A percentile compares a stretch with the other conserved stretches of the same genome.
These are phyloP conservation scores for Macropis europaea DNA, from an alignment of 2,888 invertebrate genomes.

Conservation along the genomic window DNA sequence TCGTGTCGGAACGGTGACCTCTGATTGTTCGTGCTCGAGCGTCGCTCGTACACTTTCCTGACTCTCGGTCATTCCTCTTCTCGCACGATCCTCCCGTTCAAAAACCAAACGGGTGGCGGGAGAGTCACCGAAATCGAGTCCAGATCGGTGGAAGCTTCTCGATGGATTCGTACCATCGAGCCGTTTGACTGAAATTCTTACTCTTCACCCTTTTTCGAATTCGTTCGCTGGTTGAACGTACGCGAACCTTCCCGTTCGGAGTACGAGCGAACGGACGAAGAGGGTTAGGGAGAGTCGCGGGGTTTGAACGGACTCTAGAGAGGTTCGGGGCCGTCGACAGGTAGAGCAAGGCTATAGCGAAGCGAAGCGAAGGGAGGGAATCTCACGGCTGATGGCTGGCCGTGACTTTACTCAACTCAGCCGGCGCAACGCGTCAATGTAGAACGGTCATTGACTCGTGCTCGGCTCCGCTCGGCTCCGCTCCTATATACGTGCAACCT, in stretches of 20 bases:
- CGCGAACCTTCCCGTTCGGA: no score
- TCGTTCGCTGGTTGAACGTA: background rate
- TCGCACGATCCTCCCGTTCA: no score
- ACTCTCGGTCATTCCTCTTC: constrained; percentile 51
- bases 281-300: no score
- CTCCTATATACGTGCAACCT: constrained; percentile 62
- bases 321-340: constrained; percentile 56
- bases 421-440: constrained; percentile 79
- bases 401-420: constrained; percentile 79
- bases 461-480: constrained; percentile 53
- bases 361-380: constrained; percentile 73
- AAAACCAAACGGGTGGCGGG: no score
- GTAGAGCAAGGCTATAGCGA: constrained; percentile 67
- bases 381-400: constrained; percentile 79
- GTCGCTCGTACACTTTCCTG: constrained; percentile 40
- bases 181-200: no score
- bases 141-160: no score
- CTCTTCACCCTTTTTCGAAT: background rate
- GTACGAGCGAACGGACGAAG: background rate
- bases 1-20: background rate
- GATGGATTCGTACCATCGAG: no score
- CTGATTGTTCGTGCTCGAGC: constrained; percentile 10
- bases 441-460: constrained; percentile 79
- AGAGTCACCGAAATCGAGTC: no score
- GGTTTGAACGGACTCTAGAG: constrained; percentile 54